Evolutionary conservation across 2,113 vertebrate genomes (phyloP).

Genomic region (Guaruba guarouba): DNA sequence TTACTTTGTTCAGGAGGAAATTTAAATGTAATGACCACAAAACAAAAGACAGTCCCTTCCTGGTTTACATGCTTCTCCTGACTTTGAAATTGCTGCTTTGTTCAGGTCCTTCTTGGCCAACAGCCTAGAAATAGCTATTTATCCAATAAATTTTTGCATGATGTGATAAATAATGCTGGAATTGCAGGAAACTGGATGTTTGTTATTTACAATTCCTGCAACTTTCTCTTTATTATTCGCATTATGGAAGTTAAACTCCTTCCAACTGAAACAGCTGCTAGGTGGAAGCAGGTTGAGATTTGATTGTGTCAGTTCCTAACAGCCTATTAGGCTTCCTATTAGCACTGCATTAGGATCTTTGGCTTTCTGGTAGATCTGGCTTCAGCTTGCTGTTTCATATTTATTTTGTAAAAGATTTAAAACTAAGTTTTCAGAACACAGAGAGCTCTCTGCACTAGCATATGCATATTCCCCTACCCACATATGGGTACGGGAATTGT

Average conservation of each 20-base stretch:
- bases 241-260: neutral
- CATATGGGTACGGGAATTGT: neutral
- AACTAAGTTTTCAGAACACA: neutral
- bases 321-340: neutral
- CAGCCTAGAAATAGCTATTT: neutral
- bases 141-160: neutral
- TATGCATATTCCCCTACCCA: neutral
- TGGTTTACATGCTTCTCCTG: neutral
- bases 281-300: neutral
- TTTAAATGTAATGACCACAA: neutral
- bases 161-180: neutral
- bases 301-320: neutral
- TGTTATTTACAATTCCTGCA: constrained; percentile 2
- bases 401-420: neutral
- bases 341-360: neutral
- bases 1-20: constrained; percentile 15
- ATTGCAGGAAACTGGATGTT: constrained; percentile 25
- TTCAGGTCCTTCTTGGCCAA: constrained; percentile 27
- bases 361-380: neutral
- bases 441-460: neutral
- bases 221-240: neutral
- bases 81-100: constrained; percentile 38
- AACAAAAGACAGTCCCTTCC: constrained; percentile 13
- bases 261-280: constrained; percentile 17
- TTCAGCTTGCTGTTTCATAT: neutral